A percentile compares a stretch with the other conserved stretches of the same genome.
These are phyloP conservation scores for Dinothrombium tinctorium DNA, from an alignment of 1,140 invertebrate genomes.

Conservation along the genomic window DNA sequence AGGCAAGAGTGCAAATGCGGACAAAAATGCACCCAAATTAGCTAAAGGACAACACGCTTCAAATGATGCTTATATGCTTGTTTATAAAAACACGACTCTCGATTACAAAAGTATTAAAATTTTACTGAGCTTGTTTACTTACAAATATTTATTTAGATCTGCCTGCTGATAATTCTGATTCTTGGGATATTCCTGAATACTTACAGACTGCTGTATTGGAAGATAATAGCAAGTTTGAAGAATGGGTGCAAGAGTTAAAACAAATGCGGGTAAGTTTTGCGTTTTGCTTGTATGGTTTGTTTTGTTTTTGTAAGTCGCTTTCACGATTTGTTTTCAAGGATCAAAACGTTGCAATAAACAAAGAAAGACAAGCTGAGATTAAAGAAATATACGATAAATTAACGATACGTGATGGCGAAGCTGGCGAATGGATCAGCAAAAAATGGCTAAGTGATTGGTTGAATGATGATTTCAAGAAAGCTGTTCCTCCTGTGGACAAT, in stretches of 20 bases:
- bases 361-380: constrained; percentile 18
- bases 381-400: constrained; percentile 3
- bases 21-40: constrained; percentile 7
- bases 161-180: constrained; percentile 6
- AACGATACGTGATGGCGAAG: not conserved
- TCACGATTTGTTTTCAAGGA: constrained; percentile 1
- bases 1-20: no score
- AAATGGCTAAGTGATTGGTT: constrained; percentile 10
- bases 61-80: constrained; percentile 38
- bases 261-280: constrained; percentile 18
- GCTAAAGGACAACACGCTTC: constrained; percentile 23
- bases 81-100: constrained; percentile 23
- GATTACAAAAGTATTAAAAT: not conserved
- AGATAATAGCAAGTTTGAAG: constrained; percentile 25
- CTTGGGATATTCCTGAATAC: constrained; percentile 16
- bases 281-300: not conserved
- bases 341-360: not conserved
- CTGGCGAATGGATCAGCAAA: constrained; percentile 10
- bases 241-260: constrained; percentile 20
- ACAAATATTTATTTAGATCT: not conserved
- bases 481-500: constrained; percentile 15
- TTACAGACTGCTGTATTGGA: constrained; percentile 19
- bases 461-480: constrained; percentile 17
- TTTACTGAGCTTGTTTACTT: not conserved
- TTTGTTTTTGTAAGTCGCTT: no score